A percentile compares a stretch with the other conserved stretches of the same genome.
phyloP scores from a whole-genome alignment of 2,113 vertebrate species.

The Geococcyx californianus region DNA sequence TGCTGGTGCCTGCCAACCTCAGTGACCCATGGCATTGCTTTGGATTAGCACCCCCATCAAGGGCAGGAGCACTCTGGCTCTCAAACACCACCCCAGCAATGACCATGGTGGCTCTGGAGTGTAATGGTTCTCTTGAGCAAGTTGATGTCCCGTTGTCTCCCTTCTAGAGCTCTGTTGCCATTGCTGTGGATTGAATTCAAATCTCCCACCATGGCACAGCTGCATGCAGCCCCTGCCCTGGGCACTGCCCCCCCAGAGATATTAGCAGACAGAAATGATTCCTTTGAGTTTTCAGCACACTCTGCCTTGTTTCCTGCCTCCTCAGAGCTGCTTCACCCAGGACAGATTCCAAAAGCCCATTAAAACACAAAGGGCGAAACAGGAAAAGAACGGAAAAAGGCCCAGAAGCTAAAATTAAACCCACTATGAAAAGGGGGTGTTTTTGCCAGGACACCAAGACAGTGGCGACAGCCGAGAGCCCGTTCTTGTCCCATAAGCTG shows the following conservation, averaged over 20 bases:
- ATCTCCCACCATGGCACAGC: fast-evolving
- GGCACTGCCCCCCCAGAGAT: background rate
- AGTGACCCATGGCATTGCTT: fast-evolving
- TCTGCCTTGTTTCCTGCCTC: constrained; percentile 25
- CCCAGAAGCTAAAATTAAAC: constrained; percentile 27
- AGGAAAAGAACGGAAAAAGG: background rate
- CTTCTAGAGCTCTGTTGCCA: fast-evolving
- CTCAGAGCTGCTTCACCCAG: background rate
- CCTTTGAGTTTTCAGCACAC: background rate
- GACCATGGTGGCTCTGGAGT: background rate
- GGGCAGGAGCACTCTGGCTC: background rate
- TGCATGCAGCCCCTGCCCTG: background rate
- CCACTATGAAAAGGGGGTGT: background rate
- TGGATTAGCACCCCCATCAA: background rate
- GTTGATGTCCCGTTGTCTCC: background rate
- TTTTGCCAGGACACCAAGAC: constrained; percentile 9
- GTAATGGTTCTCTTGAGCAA: background rate
- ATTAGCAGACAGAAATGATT: background rate
- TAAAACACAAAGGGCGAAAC: background rate
- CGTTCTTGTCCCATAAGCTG: background rate
- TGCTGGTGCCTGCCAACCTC: background rate
- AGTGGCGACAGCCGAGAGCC: background rate
- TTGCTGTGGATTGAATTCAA: background rate
- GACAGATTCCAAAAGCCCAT: background rate
- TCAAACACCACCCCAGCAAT: background rate